A percentile compares a stretch with the other conserved stretches of the same genome.
These are phyloP conservation scores for Catocala fraxini DNA, from an alignment of 2,888 invertebrate genomes.

Conservation along the genomic window DNA sequence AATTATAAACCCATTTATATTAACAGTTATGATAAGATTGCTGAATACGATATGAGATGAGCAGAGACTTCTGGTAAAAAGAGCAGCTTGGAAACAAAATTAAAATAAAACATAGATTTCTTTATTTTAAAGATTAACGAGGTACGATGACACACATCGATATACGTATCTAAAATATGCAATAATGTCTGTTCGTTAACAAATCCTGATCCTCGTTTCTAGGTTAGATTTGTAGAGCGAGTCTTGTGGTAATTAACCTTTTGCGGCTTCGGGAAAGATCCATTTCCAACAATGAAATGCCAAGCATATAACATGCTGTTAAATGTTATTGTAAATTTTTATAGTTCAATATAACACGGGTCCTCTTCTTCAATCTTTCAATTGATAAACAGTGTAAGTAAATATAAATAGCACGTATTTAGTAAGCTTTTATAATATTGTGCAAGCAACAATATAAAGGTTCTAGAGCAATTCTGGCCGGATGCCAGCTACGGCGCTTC, in stretches of 20 bases:
- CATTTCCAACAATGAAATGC: constrained; percentile 5
- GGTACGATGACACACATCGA: not conserved
- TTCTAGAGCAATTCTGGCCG: constrained; percentile 37
- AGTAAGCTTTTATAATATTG: constrained; percentile 30
- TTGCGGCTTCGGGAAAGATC: not conserved
- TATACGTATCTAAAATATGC: not conserved
- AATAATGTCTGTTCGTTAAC: not conserved
- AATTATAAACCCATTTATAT: not conserved
- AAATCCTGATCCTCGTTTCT: not conserved
- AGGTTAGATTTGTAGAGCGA: not conserved
- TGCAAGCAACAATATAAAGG: constrained; percentile 38
- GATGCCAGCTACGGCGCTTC: constrained; percentile 33
- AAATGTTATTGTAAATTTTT: too few relatives aligned
- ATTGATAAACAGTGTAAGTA: too few relatives aligned
- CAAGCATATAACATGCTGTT: not conserved
- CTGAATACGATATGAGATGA: constrained; percentile 2
- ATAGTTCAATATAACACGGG: too few relatives aligned
- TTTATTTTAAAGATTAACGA: too few relatives aligned
- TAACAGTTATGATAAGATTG: not conserved
- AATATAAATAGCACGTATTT: too few relatives aligned
- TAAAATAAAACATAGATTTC: too few relatives aligned
- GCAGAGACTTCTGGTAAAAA: too few relatives aligned
- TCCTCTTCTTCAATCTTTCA: too few relatives aligned
- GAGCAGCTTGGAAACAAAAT: too few relatives aligned
- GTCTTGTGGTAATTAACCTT: constrained; percentile 3